phyloP scores from a whole-genome alignment of 2,797 vertebrate species.

The Esox masquinongy region DNA sequence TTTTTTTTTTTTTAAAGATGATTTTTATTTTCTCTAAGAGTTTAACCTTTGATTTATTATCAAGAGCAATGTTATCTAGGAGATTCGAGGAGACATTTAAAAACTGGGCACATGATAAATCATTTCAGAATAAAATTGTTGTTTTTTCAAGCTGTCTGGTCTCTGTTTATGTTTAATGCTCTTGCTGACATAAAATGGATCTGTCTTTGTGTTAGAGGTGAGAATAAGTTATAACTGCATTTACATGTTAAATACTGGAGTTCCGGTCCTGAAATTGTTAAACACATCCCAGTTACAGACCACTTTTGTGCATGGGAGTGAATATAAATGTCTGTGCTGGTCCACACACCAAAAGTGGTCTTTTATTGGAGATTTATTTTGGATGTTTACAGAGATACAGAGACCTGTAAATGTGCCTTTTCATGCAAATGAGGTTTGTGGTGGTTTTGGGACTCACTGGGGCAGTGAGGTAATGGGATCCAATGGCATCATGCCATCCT shows the following conservation, averaged over 20 bases:
- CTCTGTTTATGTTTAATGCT: slow-evolving; percentile 38
- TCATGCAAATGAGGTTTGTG: not conserved
- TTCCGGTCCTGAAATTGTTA: too few species aligned
- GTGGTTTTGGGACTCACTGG: not conserved
- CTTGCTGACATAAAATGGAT: not conserved
- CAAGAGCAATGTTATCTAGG: slow-evolving; percentile 54
- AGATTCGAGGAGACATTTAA: slow-evolving; percentile 58
- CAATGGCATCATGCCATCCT: slow-evolving; percentile 20
- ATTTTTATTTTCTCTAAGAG: slow-evolving; percentile 56
- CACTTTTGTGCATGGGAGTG: too few species aligned
- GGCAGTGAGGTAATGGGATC: slow-evolving; percentile 49
- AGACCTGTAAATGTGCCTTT: too few species aligned
- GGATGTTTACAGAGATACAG: too few species aligned
- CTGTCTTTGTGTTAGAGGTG: not conserved
- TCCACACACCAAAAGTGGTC: too few species aligned
- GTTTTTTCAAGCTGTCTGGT: slow-evolving; percentile 60
- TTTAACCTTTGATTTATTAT: slow-evolving; percentile 58
- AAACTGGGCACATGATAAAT: slow-evolving; percentile 64
- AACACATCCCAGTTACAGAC: too few species aligned
- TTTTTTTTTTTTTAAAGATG: slow-evolving; percentile 51
- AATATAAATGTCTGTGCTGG: too few species aligned
- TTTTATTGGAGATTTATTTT: too few species aligned
- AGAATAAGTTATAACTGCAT: not conserved
- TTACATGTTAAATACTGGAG: too few species aligned
- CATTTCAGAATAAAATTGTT: slow-evolving; percentile 79